Evolutionary conservation across 2,888 invertebrate genomes (phyloP).

Genomic region (Lacanobia wlatinum): DNA sequence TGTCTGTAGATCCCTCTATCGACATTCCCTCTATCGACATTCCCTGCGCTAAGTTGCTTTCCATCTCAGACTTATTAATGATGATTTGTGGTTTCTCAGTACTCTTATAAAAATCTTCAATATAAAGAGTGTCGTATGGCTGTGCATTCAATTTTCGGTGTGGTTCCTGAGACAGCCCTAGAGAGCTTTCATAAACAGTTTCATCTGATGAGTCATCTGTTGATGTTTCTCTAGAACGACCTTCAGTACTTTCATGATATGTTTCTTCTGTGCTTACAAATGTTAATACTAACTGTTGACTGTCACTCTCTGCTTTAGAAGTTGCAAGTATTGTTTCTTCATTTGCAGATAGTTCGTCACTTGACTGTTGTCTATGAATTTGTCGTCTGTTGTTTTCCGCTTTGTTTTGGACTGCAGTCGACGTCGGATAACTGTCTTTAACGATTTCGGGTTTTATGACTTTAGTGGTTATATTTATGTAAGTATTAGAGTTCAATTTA

Average conservation of each 20-base stretch:
- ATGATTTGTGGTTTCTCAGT: background rate
- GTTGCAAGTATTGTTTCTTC: background rate
- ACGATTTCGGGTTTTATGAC: background rate
- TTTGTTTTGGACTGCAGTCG: background rate
- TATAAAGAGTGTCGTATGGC: background rate
- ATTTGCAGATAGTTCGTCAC: background rate
- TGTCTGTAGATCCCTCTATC: background rate
- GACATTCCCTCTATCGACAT: background rate
- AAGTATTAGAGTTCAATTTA: background rate
- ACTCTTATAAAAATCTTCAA: background rate
- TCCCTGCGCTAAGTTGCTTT: background rate
- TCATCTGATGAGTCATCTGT: background rate
- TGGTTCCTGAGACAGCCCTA: too few species aligned
- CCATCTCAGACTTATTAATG: conserved; percentile 1
- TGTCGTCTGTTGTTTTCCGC: background rate
- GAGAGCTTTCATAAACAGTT: background rate
- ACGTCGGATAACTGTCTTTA: background rate
- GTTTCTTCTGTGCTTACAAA: background rate
- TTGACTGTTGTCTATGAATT: background rate
- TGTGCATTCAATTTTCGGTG: background rate
- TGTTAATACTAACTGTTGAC: background rate
- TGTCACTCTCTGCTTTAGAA: background rate
- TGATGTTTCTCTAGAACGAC: background rate
- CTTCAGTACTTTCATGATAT: background rate
- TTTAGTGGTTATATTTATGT: background rate